These are phyloP conservation scores for Rhynchomys soricoides DNA, from an alignment of 2,113 vertebrate genomes.

Conservation along the genomic window DNA sequence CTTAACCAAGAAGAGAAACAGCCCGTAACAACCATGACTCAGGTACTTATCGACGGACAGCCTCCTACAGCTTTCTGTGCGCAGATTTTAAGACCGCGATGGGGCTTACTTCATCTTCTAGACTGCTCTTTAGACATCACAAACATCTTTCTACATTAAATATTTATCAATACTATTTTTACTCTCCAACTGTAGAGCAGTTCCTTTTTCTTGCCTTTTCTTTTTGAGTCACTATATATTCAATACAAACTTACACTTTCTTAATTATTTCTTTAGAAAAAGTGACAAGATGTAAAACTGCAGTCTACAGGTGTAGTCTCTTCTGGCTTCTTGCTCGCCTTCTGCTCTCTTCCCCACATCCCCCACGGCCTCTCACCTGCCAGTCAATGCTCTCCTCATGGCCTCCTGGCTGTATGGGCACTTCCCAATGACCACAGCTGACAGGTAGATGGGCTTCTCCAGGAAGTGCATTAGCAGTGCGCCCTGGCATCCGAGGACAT, in stretches of 20 bases:
- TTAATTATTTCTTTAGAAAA: not conserved
- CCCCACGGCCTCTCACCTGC: slow-evolving; percentile 85
- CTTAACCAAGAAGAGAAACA: slow-evolving; percentile 6
- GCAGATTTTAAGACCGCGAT: not conserved
- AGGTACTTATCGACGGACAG: not conserved
- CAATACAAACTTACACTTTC: not conserved
- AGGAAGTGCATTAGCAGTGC: slow-evolving; percentile 95
- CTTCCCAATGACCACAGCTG: slow-evolving; percentile 90
- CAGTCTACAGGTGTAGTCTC: not conserved
- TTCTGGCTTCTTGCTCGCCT: not conserved
- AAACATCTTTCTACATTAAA: slow-evolving; percentile 30
- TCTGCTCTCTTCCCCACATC: too few relatives aligned
- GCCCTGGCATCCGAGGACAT: slow-evolving; percentile 94
- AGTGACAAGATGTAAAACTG: not conserved
- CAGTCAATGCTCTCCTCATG: slow-evolving; percentile 90
- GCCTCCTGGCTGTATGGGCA: slow-evolving; percentile 91
- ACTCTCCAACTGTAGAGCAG: not conserved
- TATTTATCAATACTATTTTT: slow-evolving; percentile 8
- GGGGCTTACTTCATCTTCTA: slow-evolving; percentile 25
- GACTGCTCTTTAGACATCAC: slow-evolving; percentile 33
- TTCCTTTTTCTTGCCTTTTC: slow-evolving; percentile 5
- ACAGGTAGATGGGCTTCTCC: slow-evolving; percentile 91
- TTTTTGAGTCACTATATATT: not conserved
- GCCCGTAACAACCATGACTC: not conserved
- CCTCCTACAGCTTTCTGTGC: not conserved